Percentiles rank a stretch among this genome's conserved stretches.
These are phyloP conservation scores for Trochalopteron elliotii DNA, from an alignment of 2,113 vertebrate species.

Conservation along the genomic window DNA sequence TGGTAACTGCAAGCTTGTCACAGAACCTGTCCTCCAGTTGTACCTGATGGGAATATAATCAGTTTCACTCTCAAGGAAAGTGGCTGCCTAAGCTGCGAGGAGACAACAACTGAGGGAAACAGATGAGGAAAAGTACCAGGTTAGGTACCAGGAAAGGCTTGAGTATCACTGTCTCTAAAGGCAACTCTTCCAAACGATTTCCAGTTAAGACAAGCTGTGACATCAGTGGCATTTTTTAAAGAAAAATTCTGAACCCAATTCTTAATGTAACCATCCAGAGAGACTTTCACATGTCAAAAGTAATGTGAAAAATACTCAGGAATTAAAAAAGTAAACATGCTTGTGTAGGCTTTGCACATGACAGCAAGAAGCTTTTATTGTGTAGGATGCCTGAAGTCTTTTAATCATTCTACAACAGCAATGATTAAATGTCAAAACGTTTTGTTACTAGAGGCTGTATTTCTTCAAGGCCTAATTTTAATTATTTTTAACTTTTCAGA, in stretches of 20 bases:
- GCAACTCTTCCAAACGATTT: neutral
- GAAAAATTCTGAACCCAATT: neutral
- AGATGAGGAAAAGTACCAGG: neutral
- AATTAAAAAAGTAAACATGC: neutral
- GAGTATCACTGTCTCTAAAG: neutral
- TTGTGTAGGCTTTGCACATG: neutral
- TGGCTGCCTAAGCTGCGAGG: neutral
- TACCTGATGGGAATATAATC: neutral
- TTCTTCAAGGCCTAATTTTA: neutral
- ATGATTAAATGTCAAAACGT: neutral
- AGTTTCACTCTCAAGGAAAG: neutral
- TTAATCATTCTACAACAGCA: neutral
- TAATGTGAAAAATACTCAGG: neutral
- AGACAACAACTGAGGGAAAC: neutral
- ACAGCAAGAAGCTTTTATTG: neutral
- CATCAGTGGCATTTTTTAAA: neutral
- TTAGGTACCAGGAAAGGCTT: neutral
- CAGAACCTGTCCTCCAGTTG: neutral
- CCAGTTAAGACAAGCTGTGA: neutral
- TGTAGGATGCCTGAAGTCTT: constrained; percentile 5
- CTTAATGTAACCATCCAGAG: neutral
- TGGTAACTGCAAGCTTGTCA: neutral
- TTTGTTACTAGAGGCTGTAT: neutral
- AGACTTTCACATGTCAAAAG: neutral
- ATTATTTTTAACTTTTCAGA: neutral